Conservation (phyloP, 2,888 invertebrate genomes). For the Drosophila mimica region DNA sequence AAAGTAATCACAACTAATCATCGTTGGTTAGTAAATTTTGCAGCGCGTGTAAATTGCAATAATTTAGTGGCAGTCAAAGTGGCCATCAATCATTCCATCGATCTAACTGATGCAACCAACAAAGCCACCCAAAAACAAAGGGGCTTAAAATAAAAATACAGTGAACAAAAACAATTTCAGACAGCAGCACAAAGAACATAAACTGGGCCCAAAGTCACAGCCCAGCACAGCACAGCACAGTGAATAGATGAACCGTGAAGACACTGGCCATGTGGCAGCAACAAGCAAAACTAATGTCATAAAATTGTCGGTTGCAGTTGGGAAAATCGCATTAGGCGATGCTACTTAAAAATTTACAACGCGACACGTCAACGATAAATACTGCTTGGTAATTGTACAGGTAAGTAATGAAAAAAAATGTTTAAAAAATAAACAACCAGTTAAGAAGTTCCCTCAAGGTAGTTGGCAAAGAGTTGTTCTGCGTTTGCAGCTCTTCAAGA, state of each 20-base stretch:
- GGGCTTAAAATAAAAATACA: neutral
- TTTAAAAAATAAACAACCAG: constrained; percentile 4
- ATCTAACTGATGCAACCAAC: constrained; percentile 44
- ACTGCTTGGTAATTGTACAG: constrained; percentile 64
- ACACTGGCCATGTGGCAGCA: constrained; percentile 27
- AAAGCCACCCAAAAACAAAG: constrained; percentile 14
- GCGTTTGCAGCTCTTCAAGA: constrained; percentile 10
- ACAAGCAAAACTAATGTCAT: constrained; percentile 63
- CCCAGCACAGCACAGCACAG: constrained; percentile 50
- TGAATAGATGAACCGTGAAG: constrained; percentile 69
- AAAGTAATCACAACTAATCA: constrained; percentile 51
- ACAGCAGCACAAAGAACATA: constrained; percentile 23
- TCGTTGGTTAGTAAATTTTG: constrained; percentile 15
- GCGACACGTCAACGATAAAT: constrained; percentile 64
- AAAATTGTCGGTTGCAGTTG: constrained; percentile 45
- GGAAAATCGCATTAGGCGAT: constrained; percentile 67
- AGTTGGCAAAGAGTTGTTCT: constrained; percentile 33
- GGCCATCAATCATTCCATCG: constrained; percentile 62
- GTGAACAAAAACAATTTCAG: constrained; percentile 8
- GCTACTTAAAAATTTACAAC: constrained; percentile 76
- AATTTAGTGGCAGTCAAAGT: constrained; percentile 58
- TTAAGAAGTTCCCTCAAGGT: constrained; percentile 39
- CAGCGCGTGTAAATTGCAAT: constrained; percentile 72
- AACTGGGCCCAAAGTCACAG: constrained; percentile 24
- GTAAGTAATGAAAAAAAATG: neutral